phyloP scores from a whole-genome alignment of 2,888 invertebrate genomes.

The Caenorhabditis sp. region DNA sequence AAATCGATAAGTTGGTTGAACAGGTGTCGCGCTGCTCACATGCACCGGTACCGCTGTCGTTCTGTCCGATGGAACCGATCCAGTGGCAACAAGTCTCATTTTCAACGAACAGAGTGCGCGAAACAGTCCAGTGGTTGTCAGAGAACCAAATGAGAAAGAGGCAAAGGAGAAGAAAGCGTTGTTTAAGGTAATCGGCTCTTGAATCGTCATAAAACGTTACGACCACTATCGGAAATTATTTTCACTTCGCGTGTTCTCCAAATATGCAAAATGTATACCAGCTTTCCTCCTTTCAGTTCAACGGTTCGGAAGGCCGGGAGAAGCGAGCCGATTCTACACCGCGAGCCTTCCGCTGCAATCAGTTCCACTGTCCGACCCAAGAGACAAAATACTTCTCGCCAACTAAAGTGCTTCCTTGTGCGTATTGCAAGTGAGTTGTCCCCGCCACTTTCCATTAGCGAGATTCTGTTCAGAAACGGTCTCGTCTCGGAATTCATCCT shows the following conservation, averaged over 20 bases:
- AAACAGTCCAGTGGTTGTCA: slow-evolving; percentile 38
- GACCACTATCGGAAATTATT: too few species aligned
- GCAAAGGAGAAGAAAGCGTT: slow-evolving; percentile 36
- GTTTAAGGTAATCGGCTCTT: slow-evolving; percentile 22
- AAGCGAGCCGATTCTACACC: slow-evolving; percentile 53
- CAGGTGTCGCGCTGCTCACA: slow-evolving; percentile 53
- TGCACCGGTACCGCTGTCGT: slow-evolving; percentile 50
- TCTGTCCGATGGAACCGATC: slow-evolving; percentile 29
- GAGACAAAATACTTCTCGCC: slow-evolving; percentile 32
- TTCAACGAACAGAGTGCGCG: slow-evolving; percentile 20
- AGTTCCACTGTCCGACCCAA: slow-evolving; percentile 46
- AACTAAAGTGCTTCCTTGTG: slow-evolving; percentile 26
- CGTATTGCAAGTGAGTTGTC: slow-evolving; percentile 53
- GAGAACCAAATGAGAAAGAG: slow-evolving; percentile 44
- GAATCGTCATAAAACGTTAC: too few species aligned
- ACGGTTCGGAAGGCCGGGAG: slow-evolving; percentile 39
- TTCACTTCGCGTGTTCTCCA: not conserved
- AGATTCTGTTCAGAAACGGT: slow-evolving; percentile 39
- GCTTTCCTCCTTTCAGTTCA: slow-evolving; percentile 29
- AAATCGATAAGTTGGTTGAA: not conserved
- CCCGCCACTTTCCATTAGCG: not conserved
- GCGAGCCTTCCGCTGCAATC: slow-evolving; percentile 47
- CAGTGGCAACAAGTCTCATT: not conserved
- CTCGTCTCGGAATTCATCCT: slow-evolving; percentile 57
- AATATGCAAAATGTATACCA: not conserved